phyloP scores from a whole-genome alignment of 2,797 vertebrate species.

The Pseudocheirus occidentalis region DNA sequence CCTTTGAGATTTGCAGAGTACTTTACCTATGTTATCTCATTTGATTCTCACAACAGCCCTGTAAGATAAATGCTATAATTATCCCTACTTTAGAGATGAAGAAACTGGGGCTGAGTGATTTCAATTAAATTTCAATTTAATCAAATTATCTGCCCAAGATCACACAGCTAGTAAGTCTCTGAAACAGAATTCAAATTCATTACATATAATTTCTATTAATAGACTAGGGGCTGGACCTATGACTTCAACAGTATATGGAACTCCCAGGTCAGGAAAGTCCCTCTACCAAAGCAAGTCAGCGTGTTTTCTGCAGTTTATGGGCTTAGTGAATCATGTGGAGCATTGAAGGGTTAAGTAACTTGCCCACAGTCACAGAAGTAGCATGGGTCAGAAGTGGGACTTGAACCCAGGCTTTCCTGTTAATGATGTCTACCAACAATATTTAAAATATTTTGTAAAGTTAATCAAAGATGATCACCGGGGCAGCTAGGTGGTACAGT shows the following conservation, averaged over 20 bases:
- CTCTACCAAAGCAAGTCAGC: background rate
- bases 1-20: background rate
- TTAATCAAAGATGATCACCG: background rate
- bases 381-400: background rate
- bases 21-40: background rate
- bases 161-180: background rate
- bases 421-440: background rate
- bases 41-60: background rate
- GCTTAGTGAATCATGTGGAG: background rate
- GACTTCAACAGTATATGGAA: background rate
- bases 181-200: background rate
- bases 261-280: background rate
- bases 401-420: background rate
- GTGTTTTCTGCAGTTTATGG: background rate
- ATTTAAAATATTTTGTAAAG: background rate
- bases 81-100: background rate
- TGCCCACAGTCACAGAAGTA: background rate
- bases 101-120: background rate
- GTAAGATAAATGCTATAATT: background rate
- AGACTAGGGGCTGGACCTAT: background rate
- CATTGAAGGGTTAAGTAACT: background rate
- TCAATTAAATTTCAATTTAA: background rate
- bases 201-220: background rate
- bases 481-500: no score
- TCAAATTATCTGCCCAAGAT: background rate